A percentile compares a stretch with the other conserved stretches of the same genome.
Evolutionary conservation across 1,140 invertebrate species (phyloP).

Genomic region (Zaprionus africanus): DNA sequence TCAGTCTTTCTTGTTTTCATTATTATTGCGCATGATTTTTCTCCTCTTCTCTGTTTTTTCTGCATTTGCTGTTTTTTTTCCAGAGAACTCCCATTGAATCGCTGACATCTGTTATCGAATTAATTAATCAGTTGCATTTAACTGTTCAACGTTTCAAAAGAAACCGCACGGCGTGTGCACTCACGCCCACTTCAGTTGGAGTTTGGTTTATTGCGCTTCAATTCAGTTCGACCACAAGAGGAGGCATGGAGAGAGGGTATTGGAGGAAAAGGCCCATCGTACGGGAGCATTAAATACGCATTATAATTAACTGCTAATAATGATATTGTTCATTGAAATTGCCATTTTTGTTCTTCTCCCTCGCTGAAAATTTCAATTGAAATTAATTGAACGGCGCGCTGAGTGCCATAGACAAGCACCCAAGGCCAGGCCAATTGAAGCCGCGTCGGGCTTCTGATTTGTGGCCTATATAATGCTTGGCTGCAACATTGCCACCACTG

Average conservation of each 20-base stretch:
- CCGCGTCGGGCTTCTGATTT: neutral
- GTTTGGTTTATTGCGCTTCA: neutral
- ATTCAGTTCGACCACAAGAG: neutral
- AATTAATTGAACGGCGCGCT: neutral
- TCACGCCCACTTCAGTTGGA: neutral
- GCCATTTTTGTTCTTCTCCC: neutral
- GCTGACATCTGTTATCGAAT: conserved; percentile 1
- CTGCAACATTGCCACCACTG: neutral
- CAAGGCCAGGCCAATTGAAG: neutral
- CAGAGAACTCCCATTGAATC: neutral
- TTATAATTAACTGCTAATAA: conserved; percentile 12
- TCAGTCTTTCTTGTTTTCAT: neutral
- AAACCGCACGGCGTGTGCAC: neutral
- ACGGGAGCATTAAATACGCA: neutral
- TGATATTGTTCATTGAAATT: conserved; percentile 5
- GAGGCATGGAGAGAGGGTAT: neutral
- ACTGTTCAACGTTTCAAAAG: conserved; percentile 8
- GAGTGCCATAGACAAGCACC: neutral
- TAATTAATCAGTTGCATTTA: conserved; percentile 3
- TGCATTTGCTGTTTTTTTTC: neutral
- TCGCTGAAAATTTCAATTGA: neutral
- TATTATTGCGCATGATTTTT: neutral
- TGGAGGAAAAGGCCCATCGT: neutral
- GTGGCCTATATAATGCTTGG: neutral
- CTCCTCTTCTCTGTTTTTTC: neutral